These are phyloP conservation scores for Oceanodroma tethys DNA, from an alignment of 2,113 vertebrate genomes.

Conservation along the genomic window DNA sequence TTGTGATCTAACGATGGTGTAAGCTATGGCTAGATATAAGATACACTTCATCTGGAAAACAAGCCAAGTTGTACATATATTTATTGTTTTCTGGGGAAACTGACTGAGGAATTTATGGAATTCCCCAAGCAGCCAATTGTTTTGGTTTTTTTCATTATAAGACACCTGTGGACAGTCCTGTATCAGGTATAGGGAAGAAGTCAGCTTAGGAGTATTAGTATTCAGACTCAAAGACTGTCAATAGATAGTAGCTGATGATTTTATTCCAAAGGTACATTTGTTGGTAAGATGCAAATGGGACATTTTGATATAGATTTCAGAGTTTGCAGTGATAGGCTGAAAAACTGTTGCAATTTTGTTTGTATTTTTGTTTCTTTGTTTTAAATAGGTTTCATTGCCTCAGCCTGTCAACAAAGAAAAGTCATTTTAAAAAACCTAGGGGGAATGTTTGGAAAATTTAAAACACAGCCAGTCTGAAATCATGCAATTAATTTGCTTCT, in stretches of 20 bases:
- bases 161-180: background rate
- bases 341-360: background rate
- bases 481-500: background rate
- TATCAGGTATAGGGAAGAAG: background rate
- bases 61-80: background rate
- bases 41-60: background rate
- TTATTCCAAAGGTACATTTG: background rate
- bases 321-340: background rate
- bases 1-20: background rate
- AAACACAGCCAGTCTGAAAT: background rate
- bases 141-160: background rate
- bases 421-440: background rate
- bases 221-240: background rate
- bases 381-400: background rate
- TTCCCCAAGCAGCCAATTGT: accelerated
- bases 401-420: background rate
- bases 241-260: background rate
- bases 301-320: background rate
- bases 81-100: background rate
- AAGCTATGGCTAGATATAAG: background rate
- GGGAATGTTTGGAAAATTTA: background rate
- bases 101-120: background rate
- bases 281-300: background rate
- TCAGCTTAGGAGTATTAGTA: background rate
- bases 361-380: background rate